phyloP scores from a whole-genome alignment of 1,140 invertebrate species.

The Megalonaias nervosa region DNA sequence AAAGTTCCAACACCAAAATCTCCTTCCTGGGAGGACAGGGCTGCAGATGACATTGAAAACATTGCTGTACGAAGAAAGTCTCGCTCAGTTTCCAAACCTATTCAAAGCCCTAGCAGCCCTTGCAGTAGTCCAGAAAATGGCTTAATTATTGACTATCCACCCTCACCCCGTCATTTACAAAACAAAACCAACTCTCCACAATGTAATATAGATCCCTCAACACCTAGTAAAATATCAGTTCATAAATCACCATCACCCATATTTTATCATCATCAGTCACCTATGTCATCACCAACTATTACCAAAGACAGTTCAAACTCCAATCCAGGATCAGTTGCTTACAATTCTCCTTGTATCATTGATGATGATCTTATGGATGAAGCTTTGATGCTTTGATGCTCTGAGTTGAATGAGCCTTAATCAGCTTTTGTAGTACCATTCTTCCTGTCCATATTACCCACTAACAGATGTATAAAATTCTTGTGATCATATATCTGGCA shows the following conservation, averaged over 20 bases:
- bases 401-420: too few species aligned
- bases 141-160: constrained; percentile 66
- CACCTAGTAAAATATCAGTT: constrained; percentile 3
- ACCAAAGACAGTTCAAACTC: constrained; percentile 66
- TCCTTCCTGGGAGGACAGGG: not conserved
- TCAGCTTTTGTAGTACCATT: too few species aligned
- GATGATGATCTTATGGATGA: constrained; percentile 93
- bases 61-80: constrained; percentile 13
- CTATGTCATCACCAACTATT: constrained; percentile 39
- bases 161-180: constrained; percentile 41
- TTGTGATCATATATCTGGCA: too few species aligned
- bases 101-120: constrained; percentile 53
- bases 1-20: constrained; percentile 48
- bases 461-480: too few species aligned
- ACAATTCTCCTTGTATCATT: constrained; percentile 82
- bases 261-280: constrained; percentile 75
- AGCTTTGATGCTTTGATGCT: constrained; percentile 75
- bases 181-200: constrained; percentile 30
- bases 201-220: constrained; percentile 8
- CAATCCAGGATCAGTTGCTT: constrained; percentile 71
- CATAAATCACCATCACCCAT: constrained; percentile 18
- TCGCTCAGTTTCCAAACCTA: constrained; percentile 5
- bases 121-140: constrained; percentile 68
- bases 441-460: too few species aligned
- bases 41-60: constrained; percentile 24